Evolutionary conservation across 2,113 vertebrate genomes (phyloP), one percentile per base, ranked within the genome.

Genomic region (Zosterops pallidus): DNA sequence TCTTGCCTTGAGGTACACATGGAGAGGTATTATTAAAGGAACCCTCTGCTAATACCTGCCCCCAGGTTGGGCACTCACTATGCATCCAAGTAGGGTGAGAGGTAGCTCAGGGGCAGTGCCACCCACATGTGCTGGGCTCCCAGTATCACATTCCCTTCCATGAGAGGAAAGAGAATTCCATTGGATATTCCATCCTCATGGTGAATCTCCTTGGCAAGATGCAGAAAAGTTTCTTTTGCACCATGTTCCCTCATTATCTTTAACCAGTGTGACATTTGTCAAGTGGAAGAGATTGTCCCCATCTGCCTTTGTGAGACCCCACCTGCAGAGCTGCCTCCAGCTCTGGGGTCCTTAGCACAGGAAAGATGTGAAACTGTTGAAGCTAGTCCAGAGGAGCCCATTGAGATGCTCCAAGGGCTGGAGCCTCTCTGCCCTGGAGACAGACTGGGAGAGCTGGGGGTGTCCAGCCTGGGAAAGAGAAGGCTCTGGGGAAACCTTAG

Each of bases 61-160:
- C 4, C 22, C 31, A 49, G 22, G 8, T 0, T 53, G 6, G 6
- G 10, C 15, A 28, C 6, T 9, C 9, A 2, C 25, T 4, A 2
- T 29, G 6, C 26, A 17, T 35, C 1, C 68, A 68, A 20, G 3
- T 12, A 4, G 2, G 28, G 31, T 44, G 47, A 53, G 42, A 92
- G 52, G 29, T 35, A 79, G 41, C 65, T 70, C 18, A 64, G 29
- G 29, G 35, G 72, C 29, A 81, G 60, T 14, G 28, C 53, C 52
- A 47, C 10, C 25, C 31, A 33, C 26, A 29, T 10, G 15, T 49
- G 10, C 14, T 42, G 31, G 41, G 29, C 29, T 53, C 46, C 35
- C 25, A 23, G 9, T 82, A 84, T 5, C 13, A 19, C 1, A 4
- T 21, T 86, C 12, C 31, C 28, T 22, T 67, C 81, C n/a, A 29